phyloP scores from a whole-genome alignment of 2,113 vertebrate genomes.

The Perccottus glenii region DNA sequence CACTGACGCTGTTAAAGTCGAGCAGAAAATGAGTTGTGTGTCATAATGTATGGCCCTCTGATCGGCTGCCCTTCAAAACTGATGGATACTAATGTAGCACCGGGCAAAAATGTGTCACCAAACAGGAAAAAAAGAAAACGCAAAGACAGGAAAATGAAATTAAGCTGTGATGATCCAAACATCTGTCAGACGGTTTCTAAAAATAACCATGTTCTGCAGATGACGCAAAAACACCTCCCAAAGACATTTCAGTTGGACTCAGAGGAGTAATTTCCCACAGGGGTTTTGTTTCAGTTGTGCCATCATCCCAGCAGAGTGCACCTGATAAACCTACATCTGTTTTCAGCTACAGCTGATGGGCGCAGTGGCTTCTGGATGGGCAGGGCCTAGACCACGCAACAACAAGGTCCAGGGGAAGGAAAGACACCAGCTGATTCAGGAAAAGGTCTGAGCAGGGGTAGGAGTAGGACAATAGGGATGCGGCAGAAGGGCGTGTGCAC shows the following conservation, averaged over 20 bases:
- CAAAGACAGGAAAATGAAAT: conserved; percentile 50
- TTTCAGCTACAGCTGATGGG: too few species aligned
- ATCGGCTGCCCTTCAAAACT: conserved; percentile 71
- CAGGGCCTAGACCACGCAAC: too few species aligned
- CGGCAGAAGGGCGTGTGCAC: too few species aligned
- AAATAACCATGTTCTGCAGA: neutral
- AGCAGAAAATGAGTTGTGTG: conserved; percentile 63
- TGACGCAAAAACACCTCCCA: neutral
- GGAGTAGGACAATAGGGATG: too few species aligned
- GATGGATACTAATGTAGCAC: conserved; percentile 68
- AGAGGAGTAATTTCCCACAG: too few species aligned
- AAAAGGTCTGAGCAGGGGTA: too few species aligned
- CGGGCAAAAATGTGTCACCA: conserved; percentile 62
- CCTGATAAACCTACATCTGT: too few species aligned
- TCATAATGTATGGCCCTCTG: conserved; percentile 62
- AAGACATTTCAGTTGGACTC: neutral
- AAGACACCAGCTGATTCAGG: too few species aligned
- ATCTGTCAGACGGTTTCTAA: conserved; percentile 18
- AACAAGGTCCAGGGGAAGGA: too few species aligned
- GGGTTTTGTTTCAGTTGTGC: too few species aligned
- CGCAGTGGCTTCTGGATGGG: too few species aligned
- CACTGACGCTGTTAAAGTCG: conserved; percentile 62
- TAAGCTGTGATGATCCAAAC: conserved; percentile 18
- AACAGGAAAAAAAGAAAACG: conserved; percentile 34
- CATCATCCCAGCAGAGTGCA: too few species aligned